Percentiles rank a stretch among this genome's conserved stretches.
Evolutionary conservation across 2,888 invertebrate genomes (phyloP).

Genomic region (Pyrocoelia pectoralis): DNA sequence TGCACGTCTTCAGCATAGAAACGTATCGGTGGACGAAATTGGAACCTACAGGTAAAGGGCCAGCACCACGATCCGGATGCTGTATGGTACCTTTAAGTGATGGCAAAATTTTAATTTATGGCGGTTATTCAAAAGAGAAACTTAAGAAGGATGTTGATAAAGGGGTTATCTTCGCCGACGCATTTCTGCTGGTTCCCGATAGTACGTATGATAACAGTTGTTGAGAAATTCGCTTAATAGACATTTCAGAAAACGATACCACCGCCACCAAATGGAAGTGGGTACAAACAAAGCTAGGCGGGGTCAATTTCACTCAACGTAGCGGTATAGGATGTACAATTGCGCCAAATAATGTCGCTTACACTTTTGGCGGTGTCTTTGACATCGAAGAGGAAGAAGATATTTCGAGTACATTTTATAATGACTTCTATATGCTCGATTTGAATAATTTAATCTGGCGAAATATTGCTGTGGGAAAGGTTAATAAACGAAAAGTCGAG

Average conservation of each 20-base stretch:
- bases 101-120: conserved; percentile 74
- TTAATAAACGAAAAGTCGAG: conserved; percentile 58
- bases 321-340: conserved; percentile 74
- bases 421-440: conserved; percentile 81
- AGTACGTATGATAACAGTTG: conserved; percentile 61
- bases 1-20: conserved; percentile 82
- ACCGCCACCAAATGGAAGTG: conserved; percentile 76
- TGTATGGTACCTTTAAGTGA: conserved; percentile 72
- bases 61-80: conserved; percentile 83
- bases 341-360: conserved; percentile 71
- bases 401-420: conserved; percentile 80
- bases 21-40: conserved; percentile 81
- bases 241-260: conserved; percentile 65
- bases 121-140: conserved; percentile 79
- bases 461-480: conserved; percentile 62
- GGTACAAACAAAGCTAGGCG: conserved; percentile 71
- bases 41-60: conserved; percentile 70
- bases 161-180: conserved; percentile 75
- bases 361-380: conserved; percentile 88
- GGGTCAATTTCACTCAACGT: conserved; percentile 69
- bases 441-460: conserved; percentile 79
- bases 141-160: conserved; percentile 79
- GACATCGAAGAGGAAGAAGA: conserved; percentile 80
- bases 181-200: conserved; percentile 70
- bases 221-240: no score